Base-by-base conservation (phyloP, 2,113 vertebrate genomes). In the Mionectes macconnelli region DNA sequence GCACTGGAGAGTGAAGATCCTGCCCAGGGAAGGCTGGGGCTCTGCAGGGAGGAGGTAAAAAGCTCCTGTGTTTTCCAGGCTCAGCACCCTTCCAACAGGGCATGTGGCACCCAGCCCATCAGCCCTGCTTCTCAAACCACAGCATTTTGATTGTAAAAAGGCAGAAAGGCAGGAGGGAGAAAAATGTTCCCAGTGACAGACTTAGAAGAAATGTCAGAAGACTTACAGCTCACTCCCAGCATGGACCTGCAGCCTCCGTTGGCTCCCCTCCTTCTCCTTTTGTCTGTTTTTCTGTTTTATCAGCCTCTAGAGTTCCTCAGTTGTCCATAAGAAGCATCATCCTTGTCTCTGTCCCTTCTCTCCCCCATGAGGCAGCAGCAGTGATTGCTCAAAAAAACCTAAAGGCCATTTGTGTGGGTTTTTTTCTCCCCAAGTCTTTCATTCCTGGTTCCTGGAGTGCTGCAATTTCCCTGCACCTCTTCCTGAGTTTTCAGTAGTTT, bases 401-500 rank as follows among this genome's bases (percentile, higher is more conserved):
- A 50, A 39, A 10, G 1, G 0, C n/a, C 12, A 9, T 21, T 83
- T 33, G 21, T 74, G 9, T 0, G 14, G 14, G n/a, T n/a, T 42
- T 7, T 79, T 84, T 75, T 78, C 56, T 82, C 23, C n/a, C 53
- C 63, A 79, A 18, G 28, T 39, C 10, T 53, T 90, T 80, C 70
- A 40, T 25, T 57, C 20, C 74, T 25, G 35, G 23, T 70, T 27
- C 56, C 49, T 53, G 62, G 3, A 22, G 49, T 21, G 40, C 84
- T 0, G 0, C 6, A 12, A 50, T 82, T 91, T 79, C 50, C 40
- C 70, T 69, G 78, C 1, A 0, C 40, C 79, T 84, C 27, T 72
- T 40, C 49, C 3, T 2, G 73, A 95, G 49, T 73, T 79, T 91
- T 37, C 87, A 55, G 90, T 73, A 93, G 90, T 88, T 90, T 50